phyloP scores from a whole-genome alignment of 1,140 invertebrate genomes.

The Platyscapa corneri region DNA sequence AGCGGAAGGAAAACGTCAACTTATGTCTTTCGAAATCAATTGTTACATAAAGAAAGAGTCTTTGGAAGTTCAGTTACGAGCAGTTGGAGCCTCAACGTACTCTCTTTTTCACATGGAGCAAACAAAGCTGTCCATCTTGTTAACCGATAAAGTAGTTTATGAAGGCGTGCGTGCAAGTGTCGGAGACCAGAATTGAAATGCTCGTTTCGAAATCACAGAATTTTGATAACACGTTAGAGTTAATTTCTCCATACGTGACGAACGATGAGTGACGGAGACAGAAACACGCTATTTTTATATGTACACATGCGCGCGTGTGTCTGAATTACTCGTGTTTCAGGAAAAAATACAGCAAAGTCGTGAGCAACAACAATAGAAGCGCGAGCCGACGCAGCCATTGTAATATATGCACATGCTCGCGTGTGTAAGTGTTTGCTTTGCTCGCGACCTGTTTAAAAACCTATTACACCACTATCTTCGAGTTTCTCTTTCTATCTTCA shows the following conservation, averaged over 20 bases:
- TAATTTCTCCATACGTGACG: no score
- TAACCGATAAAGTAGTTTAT: background rate
- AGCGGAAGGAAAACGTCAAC: background rate
- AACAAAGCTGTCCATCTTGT: no score
- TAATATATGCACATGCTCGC: background rate
- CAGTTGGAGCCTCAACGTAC: no score
- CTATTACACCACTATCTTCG: background rate
- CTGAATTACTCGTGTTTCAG: background rate
- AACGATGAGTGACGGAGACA: background rate
- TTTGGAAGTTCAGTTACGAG: no score
- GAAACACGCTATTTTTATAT: background rate
- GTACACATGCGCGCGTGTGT: background rate
- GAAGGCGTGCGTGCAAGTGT: background rate
- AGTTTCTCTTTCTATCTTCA: constrained; percentile 30
- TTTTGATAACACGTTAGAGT: background rate
- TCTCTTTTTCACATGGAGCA: no score
- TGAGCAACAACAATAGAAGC: constrained; percentile 43
- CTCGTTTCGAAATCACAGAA: background rate
- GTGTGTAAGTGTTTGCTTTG: no score
- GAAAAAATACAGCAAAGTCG: background rate
- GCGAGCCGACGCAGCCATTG: background rate
- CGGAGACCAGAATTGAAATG: background rate
- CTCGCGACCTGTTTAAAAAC: background rate
- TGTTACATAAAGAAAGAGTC: background rate
- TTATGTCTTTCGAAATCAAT: background rate